Conservation (phyloP, 2,797 vertebrate genomes). For the Remorina albescens region DNA sequence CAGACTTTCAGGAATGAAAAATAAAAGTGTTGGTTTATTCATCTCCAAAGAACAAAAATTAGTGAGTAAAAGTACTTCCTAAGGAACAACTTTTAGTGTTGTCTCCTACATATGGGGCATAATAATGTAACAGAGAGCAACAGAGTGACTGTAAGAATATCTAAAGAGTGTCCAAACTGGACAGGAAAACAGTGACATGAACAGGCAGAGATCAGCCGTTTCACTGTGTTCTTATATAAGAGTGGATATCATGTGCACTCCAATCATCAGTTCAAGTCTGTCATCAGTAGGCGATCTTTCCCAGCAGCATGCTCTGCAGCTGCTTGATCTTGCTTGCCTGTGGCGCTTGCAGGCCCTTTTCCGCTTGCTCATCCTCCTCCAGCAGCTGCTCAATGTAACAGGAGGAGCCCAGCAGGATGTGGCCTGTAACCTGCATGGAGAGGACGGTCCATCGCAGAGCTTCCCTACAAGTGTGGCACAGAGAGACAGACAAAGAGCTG, state of each 20-base stretch:
- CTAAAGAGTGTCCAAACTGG: conserved; percentile 12
- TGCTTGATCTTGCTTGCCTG: conserved; percentile 70
- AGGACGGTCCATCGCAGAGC: conserved; percentile 90
- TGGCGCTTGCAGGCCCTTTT: conserved; percentile 64
- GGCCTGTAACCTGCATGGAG: conserved; percentile 93
- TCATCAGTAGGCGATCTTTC: conserved; percentile 58
- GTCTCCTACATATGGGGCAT: neutral
- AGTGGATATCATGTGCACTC: conserved; percentile 7
- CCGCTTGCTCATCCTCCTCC: conserved; percentile 84
- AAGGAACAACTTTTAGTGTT: conserved; percentile 19
- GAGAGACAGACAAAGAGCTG: neutral
- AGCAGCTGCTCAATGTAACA: conserved; percentile 93
- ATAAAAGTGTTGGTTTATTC: conserved; percentile 58
- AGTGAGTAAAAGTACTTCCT: conserved; percentile 59
- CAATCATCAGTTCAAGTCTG: neutral
- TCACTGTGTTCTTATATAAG: conserved; percentile 23
- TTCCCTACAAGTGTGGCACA: conserved; percentile 83
- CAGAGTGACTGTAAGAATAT: conserved; percentile 24
- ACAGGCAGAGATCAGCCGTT: conserved; percentile 1
- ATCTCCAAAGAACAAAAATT: conserved; percentile 42
- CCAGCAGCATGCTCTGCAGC: conserved; percentile 75
- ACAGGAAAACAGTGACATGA: conserved; percentile 21
- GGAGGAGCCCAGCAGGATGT: conserved; percentile 92
- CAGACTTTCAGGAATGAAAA: conserved; percentile 11
- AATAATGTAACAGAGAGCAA: conserved; percentile 62